Evolutionary conservation across 2,113 vertebrate genomes (phyloP).

Genomic region (Syrrhaptes paradoxus): DNA sequence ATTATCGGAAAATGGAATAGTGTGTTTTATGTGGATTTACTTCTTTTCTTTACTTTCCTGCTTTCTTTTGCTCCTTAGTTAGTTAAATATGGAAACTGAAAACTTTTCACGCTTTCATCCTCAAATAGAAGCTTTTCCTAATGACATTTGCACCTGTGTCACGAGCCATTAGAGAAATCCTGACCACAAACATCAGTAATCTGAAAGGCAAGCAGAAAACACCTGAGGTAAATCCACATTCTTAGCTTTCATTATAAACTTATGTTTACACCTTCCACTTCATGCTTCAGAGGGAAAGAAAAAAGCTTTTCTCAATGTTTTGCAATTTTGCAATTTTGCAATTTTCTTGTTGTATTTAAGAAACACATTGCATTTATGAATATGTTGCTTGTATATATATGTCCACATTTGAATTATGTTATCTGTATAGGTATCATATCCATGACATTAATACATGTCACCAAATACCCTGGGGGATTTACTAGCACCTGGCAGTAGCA

Average conservation of each 20-base stretch:
- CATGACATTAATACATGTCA: not conserved
- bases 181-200: conserved; percentile 10
- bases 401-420: not conserved
- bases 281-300: not conserved
- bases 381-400: not conserved
- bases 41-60: not conserved
- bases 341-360: not conserved
- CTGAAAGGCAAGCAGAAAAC: conserved; percentile 20
- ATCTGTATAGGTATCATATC: not conserved
- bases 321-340: not conserved
- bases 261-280: not conserved
- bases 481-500: not conserved
- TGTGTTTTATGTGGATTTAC: not conserved
- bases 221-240: not conserved
- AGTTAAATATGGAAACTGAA: not conserved
- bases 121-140: not conserved
- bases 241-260: not conserved
- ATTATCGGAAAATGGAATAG: not conserved
- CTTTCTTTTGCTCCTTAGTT: not conserved
- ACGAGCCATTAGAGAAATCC: not conserved
- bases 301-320: not conserved
- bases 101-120: not conserved
- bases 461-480: not conserved
- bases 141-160: not conserved
- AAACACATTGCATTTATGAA: not conserved